Evolutionary conservation across 2,113 vertebrate species (phyloP).

Genomic region (Lipophrys pholis): DNA sequence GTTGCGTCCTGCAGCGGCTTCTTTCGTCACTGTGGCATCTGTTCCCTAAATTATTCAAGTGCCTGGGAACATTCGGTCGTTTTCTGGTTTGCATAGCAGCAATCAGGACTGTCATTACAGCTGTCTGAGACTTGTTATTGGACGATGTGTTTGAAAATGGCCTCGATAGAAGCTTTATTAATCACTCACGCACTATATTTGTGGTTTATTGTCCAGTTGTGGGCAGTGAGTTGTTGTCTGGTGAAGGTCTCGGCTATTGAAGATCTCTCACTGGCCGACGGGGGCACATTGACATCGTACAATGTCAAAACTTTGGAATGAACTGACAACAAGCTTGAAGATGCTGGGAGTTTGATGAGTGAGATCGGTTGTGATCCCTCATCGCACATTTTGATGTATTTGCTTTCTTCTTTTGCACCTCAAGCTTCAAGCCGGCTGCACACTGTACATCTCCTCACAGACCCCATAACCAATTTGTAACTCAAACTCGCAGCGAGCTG

Average conservation of each 20-base stretch:
- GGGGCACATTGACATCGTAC: too few species aligned
- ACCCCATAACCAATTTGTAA: neutral
- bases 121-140: constrained; percentile 26
- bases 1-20: constrained; percentile 41
- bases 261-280: too few species aligned
- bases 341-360: neutral
- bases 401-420: neutral
- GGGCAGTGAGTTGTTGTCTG: neutral
- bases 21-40: constrained; percentile 49
- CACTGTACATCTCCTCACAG: neutral
- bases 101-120: constrained; percentile 42
- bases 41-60: constrained; percentile 71
- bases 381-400: neutral
- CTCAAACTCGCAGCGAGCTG: neutral
- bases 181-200: neutral
- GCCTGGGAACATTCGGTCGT: constrained; percentile 52
- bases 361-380: neutral
- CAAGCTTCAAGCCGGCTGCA: neutral
- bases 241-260: neutral
- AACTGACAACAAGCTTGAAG: neutral
- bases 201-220: neutral
- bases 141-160: neutral
- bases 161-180: constrained; percentile 7
- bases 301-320: too few species aligned
- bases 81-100: constrained; percentile 50